These are phyloP conservation scores for Potamarius usumacintae DNA, from an alignment of 2,113 vertebrate genomes.

Conservation along the genomic window DNA sequence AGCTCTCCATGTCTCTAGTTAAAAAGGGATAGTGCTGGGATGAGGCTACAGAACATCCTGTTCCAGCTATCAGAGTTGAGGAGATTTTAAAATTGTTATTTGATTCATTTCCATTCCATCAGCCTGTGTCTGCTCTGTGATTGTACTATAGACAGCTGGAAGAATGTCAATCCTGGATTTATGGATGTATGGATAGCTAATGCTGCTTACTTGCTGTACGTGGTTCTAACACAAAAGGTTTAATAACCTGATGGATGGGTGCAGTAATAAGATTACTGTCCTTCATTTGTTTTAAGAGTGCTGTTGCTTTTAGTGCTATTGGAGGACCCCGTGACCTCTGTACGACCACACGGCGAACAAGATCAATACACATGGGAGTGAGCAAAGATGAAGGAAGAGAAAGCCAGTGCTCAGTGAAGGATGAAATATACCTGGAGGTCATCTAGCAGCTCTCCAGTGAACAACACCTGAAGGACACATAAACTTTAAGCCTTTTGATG, in stretches of 20 bases:
- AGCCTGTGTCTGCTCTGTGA: not conserved
- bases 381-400: not conserved
- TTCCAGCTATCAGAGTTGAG: not conserved
- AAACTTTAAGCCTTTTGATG: too few species aligned
- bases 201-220: not conserved
- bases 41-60: not conserved
- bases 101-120: not conserved
- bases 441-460: conserved; percentile 2
- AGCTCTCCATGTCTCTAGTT: not conserved
- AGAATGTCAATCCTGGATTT: not conserved
- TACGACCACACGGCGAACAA: not conserved
- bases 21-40: not conserved
- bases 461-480: not conserved
- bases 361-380: conserved; percentile 9
- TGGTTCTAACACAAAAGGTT: not conserved
- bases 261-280: not conserved
- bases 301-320: not conserved
- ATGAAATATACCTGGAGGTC: not conserved
- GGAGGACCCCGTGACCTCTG: conserved; percentile 3
- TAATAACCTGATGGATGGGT: not conserved
- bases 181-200: not conserved
- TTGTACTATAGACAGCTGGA: not conserved
- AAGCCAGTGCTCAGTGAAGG: not conserved
- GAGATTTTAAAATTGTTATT: not conserved
- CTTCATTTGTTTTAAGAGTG: not conserved